Conservation (phyloP, 2,888 invertebrate species). For the Brenthis hecate region DNA sequence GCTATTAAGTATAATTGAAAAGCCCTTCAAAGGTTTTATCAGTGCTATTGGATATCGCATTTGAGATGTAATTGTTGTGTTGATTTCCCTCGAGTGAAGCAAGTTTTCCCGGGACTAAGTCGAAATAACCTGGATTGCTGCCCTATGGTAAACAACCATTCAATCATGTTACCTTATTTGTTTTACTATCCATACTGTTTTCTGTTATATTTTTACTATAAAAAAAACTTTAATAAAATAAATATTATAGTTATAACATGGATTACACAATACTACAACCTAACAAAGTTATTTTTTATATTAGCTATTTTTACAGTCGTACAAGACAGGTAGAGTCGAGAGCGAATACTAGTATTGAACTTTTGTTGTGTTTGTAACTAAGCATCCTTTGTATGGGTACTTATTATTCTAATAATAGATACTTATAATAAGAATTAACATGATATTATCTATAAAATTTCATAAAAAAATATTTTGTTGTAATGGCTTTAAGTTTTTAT, state of each 20-base stretch:
- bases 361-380: no score
- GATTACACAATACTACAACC: background rate
- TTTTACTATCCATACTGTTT: background rate
- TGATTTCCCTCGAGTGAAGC: constrained; percentile 74
- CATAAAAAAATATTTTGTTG: no score
- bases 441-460: no score
- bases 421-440: no score
- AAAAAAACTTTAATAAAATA: no score
- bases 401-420: no score
- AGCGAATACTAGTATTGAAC: no score
- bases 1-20: constrained; percentile 44
- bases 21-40: constrained; percentile 60
- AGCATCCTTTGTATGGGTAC: no score
- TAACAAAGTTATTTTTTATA: background rate
- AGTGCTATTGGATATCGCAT: constrained; percentile 72
- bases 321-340: background rate
- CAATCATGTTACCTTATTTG: constrained; percentile 38
- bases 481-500: no score
- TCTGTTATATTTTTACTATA: background rate
- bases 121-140: constrained; percentile 55
- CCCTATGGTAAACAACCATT: constrained; percentile 57
- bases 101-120: constrained; percentile 57
- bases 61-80: constrained; percentile 77
- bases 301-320: background rate
- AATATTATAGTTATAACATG: no score